Base-by-base conservation (phyloP, 2,113 vertebrate genomes). In the Mobula hypostoma region DNA sequence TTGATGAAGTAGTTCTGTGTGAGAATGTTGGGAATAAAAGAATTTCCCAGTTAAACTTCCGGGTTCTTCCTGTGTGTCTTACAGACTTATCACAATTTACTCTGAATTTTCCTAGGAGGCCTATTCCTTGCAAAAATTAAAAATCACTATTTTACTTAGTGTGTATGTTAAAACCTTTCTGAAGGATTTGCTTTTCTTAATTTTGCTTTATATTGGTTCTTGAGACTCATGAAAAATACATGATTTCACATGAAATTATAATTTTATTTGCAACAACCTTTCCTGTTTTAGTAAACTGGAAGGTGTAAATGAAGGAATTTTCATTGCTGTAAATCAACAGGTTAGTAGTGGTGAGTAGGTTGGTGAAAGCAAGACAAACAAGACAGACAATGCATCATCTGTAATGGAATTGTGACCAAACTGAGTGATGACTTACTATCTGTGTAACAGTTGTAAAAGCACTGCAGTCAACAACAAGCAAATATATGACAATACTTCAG, bases 291-390 rank as follows among this genome's bases (percentile, higher is more conserved):
- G 68, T 58, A 3, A 74, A 74, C 68, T 93, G 68, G 14, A 74
- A 76, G 21, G 40, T 66, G 48, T 93, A 74, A 93, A 36, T 56
- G 40, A 93, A 93, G 70, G 56, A 4, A 29, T 88, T 76, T 77
- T 94, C 21, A n/a, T 0, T 24, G 27, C 14, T 87, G 66, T 83
- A 94, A 88, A 94, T 94, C 21, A 94, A 88, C 77, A 40, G 24
- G 27, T 36, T 36, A 72, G 80, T n/a, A 7, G 83, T 90, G 82
- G 90, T 87, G 66, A 94, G 82, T 90, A 48, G 36, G 27, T 63
- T 90, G 70, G 82, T 90, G 91, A 94, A 85, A 87, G 68, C 70
- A 94, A 94, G 80, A 94, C 88, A 94, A 94, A 95, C 94, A 95
- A 88, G 94, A 94, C 94, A 94, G 94, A 94, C 88, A 95, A 77